These are phyloP conservation scores for Caenorhabditis tropicalis DNA, from an alignment of 1,140 invertebrate genomes.

Conservation along the genomic window DNA sequence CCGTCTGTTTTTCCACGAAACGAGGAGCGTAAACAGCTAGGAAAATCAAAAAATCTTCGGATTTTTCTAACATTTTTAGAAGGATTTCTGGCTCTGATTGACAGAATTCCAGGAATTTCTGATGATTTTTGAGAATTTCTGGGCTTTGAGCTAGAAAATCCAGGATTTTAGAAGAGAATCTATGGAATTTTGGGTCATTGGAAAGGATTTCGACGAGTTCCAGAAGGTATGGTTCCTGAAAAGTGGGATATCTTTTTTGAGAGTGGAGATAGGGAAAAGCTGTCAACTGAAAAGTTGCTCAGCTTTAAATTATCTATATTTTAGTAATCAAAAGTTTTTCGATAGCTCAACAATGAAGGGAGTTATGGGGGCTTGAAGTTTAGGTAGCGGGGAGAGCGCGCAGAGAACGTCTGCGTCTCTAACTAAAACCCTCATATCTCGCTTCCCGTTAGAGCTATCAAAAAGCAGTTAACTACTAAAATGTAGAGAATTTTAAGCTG, in stretches of 20 bases:
- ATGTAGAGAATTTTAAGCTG: too few species aligned
- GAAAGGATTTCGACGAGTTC: background rate
- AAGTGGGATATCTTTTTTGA: background rate
- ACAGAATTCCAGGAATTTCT: background rate
- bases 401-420: too few species aligned
- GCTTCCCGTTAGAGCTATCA: too few species aligned
- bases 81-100: background rate
- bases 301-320: too few species aligned
- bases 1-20: background rate
- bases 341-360: too few species aligned
- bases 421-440: too few species aligned
- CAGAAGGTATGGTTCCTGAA: background rate
- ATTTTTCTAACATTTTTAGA: background rate
- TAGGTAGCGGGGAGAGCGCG: too few species aligned
- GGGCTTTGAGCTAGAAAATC: background rate
- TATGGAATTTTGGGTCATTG: background rate
- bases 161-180: background rate
- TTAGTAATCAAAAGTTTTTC: too few species aligned
- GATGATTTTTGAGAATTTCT: background rate
- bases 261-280: background rate
- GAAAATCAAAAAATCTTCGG: background rate
- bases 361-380: too few species aligned
- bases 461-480: too few species aligned
- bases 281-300: too few species aligned
- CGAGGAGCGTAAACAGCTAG: background rate